phyloP scores from a whole-genome alignment of 2,888 invertebrate species.

The Atrina japonica region DNA sequence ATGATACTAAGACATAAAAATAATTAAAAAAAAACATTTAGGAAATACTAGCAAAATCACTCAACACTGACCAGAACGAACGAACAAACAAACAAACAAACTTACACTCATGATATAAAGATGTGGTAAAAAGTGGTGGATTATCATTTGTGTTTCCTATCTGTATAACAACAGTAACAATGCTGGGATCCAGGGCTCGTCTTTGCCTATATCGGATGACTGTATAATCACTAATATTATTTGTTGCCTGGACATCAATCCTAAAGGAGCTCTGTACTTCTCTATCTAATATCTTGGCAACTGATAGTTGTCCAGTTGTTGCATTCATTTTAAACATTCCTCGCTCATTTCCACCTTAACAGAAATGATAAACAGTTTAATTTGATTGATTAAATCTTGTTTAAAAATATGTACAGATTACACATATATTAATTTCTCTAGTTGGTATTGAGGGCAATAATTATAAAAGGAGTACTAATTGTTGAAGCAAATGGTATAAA shows the following conservation, averaged over 20 bases:
- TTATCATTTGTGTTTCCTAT: constrained; percentile 86
- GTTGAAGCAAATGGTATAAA: too few species aligned
- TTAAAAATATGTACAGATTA: too few species aligned
- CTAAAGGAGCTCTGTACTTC: constrained; percentile 88
- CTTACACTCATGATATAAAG: constrained; percentile 86
- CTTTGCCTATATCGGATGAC: constrained; percentile 57
- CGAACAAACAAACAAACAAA: too few species aligned
- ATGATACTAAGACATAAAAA: too few species aligned
- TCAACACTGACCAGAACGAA: too few species aligned
- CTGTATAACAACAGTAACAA: constrained; percentile 87
- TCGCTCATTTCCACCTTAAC: constrained; percentile 85
- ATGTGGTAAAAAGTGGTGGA: constrained; percentile 87
- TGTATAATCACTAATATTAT: constrained; percentile 83
- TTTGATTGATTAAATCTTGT: too few species aligned
- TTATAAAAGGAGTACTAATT: too few species aligned
- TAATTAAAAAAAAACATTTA: too few species aligned
- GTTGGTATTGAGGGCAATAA: too few species aligned
- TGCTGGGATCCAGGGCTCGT: constrained; percentile 82
- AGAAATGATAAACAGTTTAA: constrained; percentile 8
- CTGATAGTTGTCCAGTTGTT: constrained; percentile 89
- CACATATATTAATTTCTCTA: too few species aligned
- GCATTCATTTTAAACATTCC: constrained; percentile 90
- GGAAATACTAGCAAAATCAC: too few species aligned
- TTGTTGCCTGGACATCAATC: constrained; percentile 90
- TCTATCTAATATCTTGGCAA: constrained; percentile 90